phyloP scores from a whole-genome alignment of 2,888 invertebrate genomes.

The Panorpa germanica region DNA sequence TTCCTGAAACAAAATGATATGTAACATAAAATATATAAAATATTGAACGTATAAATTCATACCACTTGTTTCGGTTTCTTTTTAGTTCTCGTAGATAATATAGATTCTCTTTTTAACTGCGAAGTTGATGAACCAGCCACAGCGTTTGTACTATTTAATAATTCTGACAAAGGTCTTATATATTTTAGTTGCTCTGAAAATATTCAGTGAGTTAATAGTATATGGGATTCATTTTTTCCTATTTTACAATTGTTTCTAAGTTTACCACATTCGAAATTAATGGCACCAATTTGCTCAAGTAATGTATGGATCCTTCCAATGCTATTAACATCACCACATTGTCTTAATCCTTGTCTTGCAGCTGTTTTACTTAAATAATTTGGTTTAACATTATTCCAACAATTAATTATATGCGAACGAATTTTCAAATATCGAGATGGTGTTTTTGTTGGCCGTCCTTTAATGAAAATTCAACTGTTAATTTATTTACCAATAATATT shows the following conservation, averaged over 20 bases:
- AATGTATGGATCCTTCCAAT: constrained; percentile 37
- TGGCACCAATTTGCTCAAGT: constrained; percentile 39
- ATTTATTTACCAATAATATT: neutral
- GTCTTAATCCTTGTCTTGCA: constrained; percentile 32
- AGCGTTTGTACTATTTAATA: constrained; percentile 13
- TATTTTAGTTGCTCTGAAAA: constrained; percentile 21
- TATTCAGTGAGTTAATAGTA: neutral
- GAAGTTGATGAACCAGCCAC: too few relatives aligned
- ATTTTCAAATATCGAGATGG: constrained; percentile 35
- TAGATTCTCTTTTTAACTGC: too few relatives aligned
- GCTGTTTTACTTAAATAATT: constrained; percentile 36
- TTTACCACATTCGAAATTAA: constrained; percentile 40
- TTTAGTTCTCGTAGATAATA: too few relatives aligned
- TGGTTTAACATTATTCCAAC: constrained; percentile 31
- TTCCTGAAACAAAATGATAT: too few relatives aligned
- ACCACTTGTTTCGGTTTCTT: too few relatives aligned
- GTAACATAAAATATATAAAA: too few relatives aligned
- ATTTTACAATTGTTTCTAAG: constrained; percentile 15
- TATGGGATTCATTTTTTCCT: constrained; percentile 10
- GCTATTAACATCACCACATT: constrained; percentile 40
- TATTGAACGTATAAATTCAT: too few relatives aligned
- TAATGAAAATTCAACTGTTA: neutral
- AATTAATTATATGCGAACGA: constrained; percentile 33
- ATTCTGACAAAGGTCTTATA: constrained; percentile 19
- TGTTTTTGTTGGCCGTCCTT: constrained; percentile 28